phyloP scores from a whole-genome alignment of 37 sponge, comb jelly and placozoan genomes.

The Ianthella basta region DNA sequence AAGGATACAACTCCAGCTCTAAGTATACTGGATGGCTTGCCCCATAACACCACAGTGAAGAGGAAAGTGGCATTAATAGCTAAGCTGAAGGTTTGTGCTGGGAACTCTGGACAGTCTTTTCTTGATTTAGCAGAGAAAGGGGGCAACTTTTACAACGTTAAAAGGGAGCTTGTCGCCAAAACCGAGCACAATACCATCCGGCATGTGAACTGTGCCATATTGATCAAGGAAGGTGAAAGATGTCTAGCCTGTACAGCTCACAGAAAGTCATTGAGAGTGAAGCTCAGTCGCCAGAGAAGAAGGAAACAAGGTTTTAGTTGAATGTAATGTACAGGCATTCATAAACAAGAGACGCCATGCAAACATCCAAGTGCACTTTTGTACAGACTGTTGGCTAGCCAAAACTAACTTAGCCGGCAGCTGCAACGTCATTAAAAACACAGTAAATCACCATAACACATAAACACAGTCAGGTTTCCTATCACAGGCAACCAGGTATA shows the following conservation, averaged over 20 bases:
- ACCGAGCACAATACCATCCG: background rate
- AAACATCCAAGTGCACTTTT: too few relatives aligned
- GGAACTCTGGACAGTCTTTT: background rate
- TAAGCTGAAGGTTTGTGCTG: background rate
- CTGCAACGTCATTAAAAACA: too few relatives aligned
- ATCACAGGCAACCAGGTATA: too few relatives aligned
- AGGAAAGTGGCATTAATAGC: background rate
- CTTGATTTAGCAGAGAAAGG: background rate
- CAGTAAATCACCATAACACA: too few relatives aligned
- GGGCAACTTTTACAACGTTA: background rate
- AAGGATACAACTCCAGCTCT: background rate
- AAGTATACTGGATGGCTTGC: background rate
- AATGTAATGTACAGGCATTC: too few relatives aligned
- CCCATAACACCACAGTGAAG: background rate
- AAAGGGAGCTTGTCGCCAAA: background rate
- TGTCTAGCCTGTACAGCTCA: background rate
- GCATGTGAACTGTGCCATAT: conserved; percentile 1
- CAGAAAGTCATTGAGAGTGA: background rate
- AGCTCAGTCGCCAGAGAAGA: background rate
- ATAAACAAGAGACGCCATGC: too few relatives aligned
- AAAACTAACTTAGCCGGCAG: too few relatives aligned
- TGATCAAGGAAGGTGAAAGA: background rate
- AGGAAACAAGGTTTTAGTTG: background rate
- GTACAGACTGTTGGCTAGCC: too few relatives aligned
- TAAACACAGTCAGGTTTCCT: too few relatives aligned